These are phyloP conservation scores for Acanthisitta chloris DNA, from an alignment of 2,113 vertebrate genomes.

Conservation along the genomic window DNA sequence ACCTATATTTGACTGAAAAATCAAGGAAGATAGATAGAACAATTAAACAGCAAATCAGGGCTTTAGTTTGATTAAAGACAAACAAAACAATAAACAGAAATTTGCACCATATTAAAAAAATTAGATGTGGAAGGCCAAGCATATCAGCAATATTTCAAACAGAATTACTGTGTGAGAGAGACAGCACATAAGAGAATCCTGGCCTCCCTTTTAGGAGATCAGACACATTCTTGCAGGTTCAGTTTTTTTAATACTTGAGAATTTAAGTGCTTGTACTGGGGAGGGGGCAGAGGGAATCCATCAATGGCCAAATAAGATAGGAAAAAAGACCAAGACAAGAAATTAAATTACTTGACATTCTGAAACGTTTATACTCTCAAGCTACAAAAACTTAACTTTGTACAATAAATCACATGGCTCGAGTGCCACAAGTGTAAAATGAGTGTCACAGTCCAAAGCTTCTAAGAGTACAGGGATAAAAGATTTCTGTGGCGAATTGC, in stretches of 20 bases:
- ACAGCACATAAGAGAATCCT: accelerated
- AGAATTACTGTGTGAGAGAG: not conserved
- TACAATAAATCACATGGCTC: not conserved
- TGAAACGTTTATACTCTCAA: not conserved
- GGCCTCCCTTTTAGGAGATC: not conserved
- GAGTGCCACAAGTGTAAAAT: not conserved
- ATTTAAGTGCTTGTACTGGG: not conserved
- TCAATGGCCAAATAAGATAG: not conserved
- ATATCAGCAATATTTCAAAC: not conserved
- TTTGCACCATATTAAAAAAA: not conserved
- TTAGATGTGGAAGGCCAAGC: not conserved
- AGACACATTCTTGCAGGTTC: not conserved
- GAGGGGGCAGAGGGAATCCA: not conserved
- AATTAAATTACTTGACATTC: not conserved
- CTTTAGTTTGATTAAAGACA: not conserved
- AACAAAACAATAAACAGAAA: not conserved
- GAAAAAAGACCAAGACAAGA: not conserved
- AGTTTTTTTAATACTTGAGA: not conserved
- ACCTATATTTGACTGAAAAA: not conserved
- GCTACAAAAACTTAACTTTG: not conserved
- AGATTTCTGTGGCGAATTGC: not conserved
- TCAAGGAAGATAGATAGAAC: not conserved
- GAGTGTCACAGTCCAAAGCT: not conserved
- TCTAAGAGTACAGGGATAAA: not conserved
- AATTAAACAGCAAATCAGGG: not conserved